phyloP scores from a whole-genome alignment of 2,888 invertebrate genomes.

The Phaonia tiefii region DNA sequence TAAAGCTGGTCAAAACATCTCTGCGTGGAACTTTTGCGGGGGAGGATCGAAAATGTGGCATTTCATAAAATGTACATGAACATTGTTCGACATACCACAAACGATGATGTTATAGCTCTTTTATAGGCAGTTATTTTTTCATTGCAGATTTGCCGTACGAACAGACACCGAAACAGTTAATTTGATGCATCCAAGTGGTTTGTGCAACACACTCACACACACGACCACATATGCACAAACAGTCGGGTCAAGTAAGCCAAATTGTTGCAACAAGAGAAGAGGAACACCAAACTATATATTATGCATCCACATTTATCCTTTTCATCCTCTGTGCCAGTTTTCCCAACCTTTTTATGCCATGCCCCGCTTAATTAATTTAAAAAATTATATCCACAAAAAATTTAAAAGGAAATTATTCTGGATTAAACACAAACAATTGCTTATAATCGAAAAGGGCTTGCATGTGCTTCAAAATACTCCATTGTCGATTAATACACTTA shows the following conservation, averaged over 20 bases:
- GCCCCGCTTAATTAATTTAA: too few relatives aligned
- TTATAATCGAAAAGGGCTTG: too few relatives aligned
- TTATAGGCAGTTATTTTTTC: conserved; percentile 9
- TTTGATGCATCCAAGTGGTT: conserved; percentile 35
- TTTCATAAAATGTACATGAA: conserved; percentile 41
- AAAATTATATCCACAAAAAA: too few relatives aligned
- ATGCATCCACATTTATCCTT: conserved; percentile 20
- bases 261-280: background rate
- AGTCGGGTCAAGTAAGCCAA: too few relatives aligned
- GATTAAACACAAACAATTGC: too few relatives aligned
- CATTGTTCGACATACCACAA: conserved; percentile 35
- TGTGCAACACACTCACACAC: background rate
- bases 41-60: background rate
- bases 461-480: too few relatives aligned
- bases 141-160: background rate
- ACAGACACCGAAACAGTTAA: conserved; percentile 8
- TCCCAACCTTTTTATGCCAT: too few relatives aligned
- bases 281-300: conserved; percentile 5
- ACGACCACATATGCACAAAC: background rate
- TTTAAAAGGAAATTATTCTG: too few relatives aligned
- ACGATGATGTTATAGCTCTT: conserved; percentile 32
- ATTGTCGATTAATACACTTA: too few relatives aligned
- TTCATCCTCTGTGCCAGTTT: too few relatives aligned
- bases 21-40: background rate
- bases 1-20: background rate